A percentile compares a stretch with the other conserved stretches of the same genome.
phyloP scores from a whole-genome alignment of 1,140 invertebrate species.

The Hylaeus anthracinus region DNA sequence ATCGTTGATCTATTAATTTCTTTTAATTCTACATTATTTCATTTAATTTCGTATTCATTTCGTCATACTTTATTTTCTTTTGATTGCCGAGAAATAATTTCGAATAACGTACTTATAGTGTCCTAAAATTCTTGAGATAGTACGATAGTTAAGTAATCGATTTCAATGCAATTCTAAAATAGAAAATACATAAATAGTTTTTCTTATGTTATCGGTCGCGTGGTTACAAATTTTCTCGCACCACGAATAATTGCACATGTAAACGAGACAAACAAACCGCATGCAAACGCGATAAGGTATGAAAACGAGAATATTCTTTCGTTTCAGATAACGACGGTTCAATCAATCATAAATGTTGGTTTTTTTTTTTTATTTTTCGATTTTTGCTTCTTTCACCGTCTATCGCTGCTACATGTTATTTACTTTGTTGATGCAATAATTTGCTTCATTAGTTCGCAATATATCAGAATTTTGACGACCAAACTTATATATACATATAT shows the following conservation, averaged over 20 bases:
- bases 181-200: neutral
- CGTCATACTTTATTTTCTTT: no score
- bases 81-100: no score
- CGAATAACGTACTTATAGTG: no score
- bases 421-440: slow-evolving; percentile 15
- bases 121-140: no score
- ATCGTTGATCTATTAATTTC: no score
- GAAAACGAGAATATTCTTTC: slow-evolving; percentile 15
- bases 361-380: neutral
- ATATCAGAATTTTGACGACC: neutral
- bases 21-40: no score
- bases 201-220: neutral
- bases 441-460: neutral
- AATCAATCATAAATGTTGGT: slow-evolving; percentile 13
- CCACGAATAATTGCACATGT: slow-evolving; percentile 2
- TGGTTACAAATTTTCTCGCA: neutral
- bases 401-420: neutral
- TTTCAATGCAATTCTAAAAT: neutral
- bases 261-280: neutral
- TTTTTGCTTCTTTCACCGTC: neutral
- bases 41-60: no score
- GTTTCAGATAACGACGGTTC: slow-evolving; percentile 20
- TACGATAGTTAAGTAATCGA: no score
- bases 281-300: slow-evolving; percentile 11
- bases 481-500: neutral